These are phyloP conservation scores for Mesembrinibis cayennensis DNA, from an alignment of 2,113 vertebrate species.

Conservation along the genomic window DNA sequence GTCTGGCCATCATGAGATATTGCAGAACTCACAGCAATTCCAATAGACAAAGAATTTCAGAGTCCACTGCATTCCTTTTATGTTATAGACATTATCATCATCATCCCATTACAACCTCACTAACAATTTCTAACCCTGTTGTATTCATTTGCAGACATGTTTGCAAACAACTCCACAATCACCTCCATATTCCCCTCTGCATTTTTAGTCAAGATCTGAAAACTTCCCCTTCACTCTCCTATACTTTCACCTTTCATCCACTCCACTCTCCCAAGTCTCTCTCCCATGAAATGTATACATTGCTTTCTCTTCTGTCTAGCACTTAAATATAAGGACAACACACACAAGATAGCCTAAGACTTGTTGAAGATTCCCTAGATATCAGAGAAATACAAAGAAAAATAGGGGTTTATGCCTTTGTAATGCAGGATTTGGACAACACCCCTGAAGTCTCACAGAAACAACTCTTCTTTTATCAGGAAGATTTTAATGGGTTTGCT, in stretches of 20 bases:
- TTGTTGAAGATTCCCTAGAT: background rate
- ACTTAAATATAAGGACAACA: background rate
- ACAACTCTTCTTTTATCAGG: background rate
- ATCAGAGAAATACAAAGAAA: background rate
- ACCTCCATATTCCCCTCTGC: background rate
- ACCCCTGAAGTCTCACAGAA: background rate
- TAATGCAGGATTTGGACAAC: background rate
- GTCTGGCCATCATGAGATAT: background rate
- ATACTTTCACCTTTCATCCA: background rate
- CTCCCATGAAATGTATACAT: background rate
- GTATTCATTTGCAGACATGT: background rate
- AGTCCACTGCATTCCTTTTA: background rate
- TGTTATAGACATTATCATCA: background rate
- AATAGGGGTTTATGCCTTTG: background rate
- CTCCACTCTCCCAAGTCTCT: too few species aligned
- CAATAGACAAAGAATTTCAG: background rate
- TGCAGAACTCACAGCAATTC: background rate
- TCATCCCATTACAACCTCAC: background rate
- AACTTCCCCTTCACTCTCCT: background rate
- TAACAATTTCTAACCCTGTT: background rate
- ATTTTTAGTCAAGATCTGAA: background rate
- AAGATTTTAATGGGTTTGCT: background rate
- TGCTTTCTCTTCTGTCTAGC: background rate
- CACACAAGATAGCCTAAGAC: background rate
- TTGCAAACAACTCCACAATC: background rate